Evolutionary conservation across 2,113 vertebrate genomes (phyloP), one percentile per base, ranked within the genome.

Genomic region (Xiphophorus hellerii): DNA sequence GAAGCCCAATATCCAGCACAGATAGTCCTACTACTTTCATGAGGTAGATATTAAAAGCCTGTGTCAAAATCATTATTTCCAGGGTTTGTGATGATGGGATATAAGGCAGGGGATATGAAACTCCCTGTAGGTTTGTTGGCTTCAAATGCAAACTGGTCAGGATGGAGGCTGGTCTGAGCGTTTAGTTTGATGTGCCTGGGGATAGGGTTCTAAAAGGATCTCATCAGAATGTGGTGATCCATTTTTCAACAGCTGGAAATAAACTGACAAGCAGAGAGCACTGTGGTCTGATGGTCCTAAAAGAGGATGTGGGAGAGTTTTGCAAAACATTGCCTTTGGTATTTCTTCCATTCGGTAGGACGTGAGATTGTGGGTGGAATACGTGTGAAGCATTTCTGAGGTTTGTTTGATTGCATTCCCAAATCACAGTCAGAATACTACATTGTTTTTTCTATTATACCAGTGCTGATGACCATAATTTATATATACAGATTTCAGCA

Each of bases 61-160:
- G 25, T 60, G 35, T 60, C 4, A 13, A 33, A 70, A n/a, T 70
- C 31, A 70, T 70, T 70, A 70, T 33, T 58, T 60, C 35, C 51
- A 70, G 30, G 20, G 12, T 58, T 35, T 35, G 30, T 28, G 25
- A 58, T 58, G 17, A 70, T 35, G 30, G 69, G 27, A 25, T 60
- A 33, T 17, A 22, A 22, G 30, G 30, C 69, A 15, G 5, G 31
- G 17, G 30, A 35, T 51, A 70, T 60, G 31, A 25, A 22, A 69
- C 30, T 37, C 42, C 48, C 66, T 29, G 27, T 28, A 69, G 15
- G 22, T 22, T 17, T 69, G 66, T 51, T 30, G 11, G 42, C 14
- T 69, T 4, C 29, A 1, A 69, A 51, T 28, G 28, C 28, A 69
- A 30, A 51, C 42, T 25, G 42, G 66, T 51, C 28, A 69, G 42